Conservation (phyloP, 2,888 invertebrate genomes). For the Netelia virgata region DNA sequence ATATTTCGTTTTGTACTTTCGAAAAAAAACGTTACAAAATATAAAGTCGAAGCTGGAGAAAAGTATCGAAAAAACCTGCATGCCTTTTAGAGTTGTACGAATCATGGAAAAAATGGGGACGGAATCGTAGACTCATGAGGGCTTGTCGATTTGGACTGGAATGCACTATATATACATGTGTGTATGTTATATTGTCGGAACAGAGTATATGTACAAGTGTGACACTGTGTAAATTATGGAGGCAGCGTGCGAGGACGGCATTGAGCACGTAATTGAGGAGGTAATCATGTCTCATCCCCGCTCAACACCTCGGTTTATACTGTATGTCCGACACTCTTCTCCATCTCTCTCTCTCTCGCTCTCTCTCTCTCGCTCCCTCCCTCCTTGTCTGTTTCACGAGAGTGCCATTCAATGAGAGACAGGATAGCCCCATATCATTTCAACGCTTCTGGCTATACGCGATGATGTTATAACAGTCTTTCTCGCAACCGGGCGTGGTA, state of each 20-base stretch:
- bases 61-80: no score
- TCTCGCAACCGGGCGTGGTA: no score
- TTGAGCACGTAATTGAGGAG: conserved; percentile 82
- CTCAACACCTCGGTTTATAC: conserved; percentile 73
- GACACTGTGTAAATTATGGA: conserved; percentile 78
- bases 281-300: conserved; percentile 82
- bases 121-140: no score
- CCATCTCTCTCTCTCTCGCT: conserved; percentile 19
- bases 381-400: conserved; percentile 45
- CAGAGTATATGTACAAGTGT: conserved; percentile 60
- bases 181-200: conserved; percentile 33
- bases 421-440: conserved; percentile 51
- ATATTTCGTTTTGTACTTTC: no score
- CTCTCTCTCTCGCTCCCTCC: conserved; percentile 25
- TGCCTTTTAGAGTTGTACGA: no score
- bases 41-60: no score
- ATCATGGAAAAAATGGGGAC: no score
- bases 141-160: no score
- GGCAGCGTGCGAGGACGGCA: conserved; percentile 75
- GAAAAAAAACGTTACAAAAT: no score
- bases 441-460: conserved; percentile 54
- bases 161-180: background rate
- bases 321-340: conserved; percentile 63
- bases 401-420: conserved; percentile 56
- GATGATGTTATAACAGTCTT: conserved; percentile 2